Percentiles rank a stretch among this genome's conserved stretches.
phyloP scores from a whole-genome alignment of 2,888 invertebrate genomes.

The Hypercompe scribonia region DNA sequence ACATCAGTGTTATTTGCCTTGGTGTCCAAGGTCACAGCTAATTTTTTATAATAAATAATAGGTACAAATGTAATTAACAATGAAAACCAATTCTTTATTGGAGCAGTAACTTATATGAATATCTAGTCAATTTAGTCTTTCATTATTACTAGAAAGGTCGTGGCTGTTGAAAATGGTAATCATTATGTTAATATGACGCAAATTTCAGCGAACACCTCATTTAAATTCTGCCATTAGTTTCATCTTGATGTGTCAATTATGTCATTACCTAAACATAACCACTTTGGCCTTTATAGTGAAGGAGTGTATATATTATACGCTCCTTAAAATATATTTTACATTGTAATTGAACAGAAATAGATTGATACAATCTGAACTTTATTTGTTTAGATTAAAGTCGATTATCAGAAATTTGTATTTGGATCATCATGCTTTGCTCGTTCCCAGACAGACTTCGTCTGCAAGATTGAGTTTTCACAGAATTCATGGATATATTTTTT shows the following conservation, averaged over 20 bases:
- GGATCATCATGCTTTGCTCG: neutral
- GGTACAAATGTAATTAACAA: neutral
- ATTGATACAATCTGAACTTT: neutral
- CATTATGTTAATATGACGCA: conserved; percentile 20
- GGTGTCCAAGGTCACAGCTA: too few relatives aligned
- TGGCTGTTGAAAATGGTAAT: conserved; percentile 13
- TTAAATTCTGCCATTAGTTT: conserved; percentile 30
- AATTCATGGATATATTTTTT: too few relatives aligned
- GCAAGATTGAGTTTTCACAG: neutral
- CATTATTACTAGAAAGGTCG: neutral
- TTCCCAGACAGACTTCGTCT: neutral
- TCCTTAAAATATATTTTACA: neutral
- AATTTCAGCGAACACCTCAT: conserved; percentile 24
- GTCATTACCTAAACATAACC: conserved; percentile 4
- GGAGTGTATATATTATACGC: neutral
- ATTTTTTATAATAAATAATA: too few relatives aligned
- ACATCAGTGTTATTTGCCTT: too few relatives aligned
- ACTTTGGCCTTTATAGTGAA: neutral
- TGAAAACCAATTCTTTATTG: neutral
- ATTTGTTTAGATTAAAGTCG: neutral
- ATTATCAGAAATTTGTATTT: neutral
- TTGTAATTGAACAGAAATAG: neutral
- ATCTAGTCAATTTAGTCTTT: neutral
- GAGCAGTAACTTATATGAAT: neutral
- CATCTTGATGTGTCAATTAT: conserved; percentile 20